These are phyloP conservation scores for Solenodon paradoxus DNA, from an alignment of 2,113 vertebrate species.

Conservation along the genomic window DNA sequence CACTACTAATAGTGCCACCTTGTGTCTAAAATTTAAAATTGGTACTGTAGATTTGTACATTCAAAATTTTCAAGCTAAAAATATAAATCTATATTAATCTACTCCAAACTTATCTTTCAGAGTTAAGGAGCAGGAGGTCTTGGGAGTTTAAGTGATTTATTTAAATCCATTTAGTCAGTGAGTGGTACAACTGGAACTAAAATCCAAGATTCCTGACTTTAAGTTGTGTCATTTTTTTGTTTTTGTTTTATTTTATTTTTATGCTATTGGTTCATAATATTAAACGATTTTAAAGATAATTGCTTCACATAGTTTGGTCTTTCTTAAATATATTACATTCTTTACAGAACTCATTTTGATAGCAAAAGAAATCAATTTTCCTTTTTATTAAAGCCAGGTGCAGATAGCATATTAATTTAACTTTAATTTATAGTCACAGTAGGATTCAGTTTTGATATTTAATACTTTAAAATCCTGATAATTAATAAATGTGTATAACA, in stretches of 20 bases:
- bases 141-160: background rate
- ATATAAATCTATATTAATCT: background rate
- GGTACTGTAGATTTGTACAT: background rate
- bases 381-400: background rate
- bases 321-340: background rate
- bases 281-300: too few species aligned
- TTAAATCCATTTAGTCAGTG: background rate
- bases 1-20: conserved; percentile 83
- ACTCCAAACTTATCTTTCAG: background rate
- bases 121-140: background rate
- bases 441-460: conserved; percentile 25
- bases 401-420: background rate
- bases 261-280: too few species aligned
- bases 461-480: background rate
- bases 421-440: background rate
- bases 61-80: background rate
- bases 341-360: background rate
- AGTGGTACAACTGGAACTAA: background rate
- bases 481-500: background rate
- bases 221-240: too few species aligned
- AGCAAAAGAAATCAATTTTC: background rate
- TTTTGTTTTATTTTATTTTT: too few species aligned
- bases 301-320: background rate
- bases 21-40: conserved; percentile 77
- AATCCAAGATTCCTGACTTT: background rate